Evolutionary conservation across 2,888 invertebrate genomes (phyloP), one percentile per base, ranked within the genome.

Genomic region (Nycteola revayana): DNA sequence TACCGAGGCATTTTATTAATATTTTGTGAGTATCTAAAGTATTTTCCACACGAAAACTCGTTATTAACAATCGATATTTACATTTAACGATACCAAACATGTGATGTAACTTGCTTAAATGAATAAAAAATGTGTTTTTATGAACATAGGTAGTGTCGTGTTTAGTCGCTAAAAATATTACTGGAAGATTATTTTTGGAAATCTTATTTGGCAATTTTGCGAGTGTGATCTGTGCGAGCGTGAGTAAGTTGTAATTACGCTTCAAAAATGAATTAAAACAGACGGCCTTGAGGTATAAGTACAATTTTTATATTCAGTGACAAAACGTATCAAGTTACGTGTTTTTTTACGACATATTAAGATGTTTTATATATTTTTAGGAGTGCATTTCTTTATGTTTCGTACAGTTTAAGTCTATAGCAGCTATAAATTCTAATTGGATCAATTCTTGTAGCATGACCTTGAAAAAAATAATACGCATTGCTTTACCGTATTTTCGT

Each of bases 171-270:
- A 88, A 77, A 87, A 85, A 85, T 87, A 86, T 65, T 70, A 58
- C 71, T 59, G 69, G 57, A 64, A 60, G 21, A 21, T 21, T 85
- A 84, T 84, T 86, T 85, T 78, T 66, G 79, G 83, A 70, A 66
- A 58, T 77, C 70, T 72, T 21, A 84, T 80, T 84, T 81, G 72
- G 79, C 76, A 75, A 79, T 73, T 82, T 82, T 70, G 80, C 78
- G 67, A 70, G 70, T 68, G 72, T 55, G 67, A 70, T 57, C 68
- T 62, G 63, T 75, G 75, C 73, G 76, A 75, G 73, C 66, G 73
- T 73, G 76, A 72, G 82, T 81, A 83, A 85, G 80, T 83, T 74
- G 53, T 70, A 58, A 70, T 72, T 73, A 60, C 65, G 64, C 66
- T 50, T 54, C 43, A 53, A 59, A 69, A 60, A 51, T 46, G 47